Evolutionary conservation across 1,140 invertebrate species (phyloP).

Genomic region (Bombus huntii): DNA sequence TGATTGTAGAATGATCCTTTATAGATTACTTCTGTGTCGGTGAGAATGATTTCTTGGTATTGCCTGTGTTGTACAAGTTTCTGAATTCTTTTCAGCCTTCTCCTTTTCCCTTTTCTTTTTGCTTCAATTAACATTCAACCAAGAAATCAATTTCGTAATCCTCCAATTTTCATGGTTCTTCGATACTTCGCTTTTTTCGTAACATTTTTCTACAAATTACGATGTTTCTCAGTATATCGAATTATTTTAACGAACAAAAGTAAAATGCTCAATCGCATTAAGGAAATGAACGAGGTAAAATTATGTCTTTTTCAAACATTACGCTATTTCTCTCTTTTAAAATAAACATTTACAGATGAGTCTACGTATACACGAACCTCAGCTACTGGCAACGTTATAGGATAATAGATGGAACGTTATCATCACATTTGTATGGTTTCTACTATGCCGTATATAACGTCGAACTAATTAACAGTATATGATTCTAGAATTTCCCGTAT

Average conservation of each 20-base stretch:
- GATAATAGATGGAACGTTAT: too few species aligned
- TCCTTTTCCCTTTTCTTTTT: too few species aligned
- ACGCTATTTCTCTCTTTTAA: too few species aligned
- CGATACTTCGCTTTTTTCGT: too few species aligned
- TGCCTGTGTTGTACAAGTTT: neutral
- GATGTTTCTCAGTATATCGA: neutral
- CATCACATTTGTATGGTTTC: neutral
- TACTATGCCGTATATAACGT: neutral
- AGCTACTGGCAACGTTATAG: too few species aligned
- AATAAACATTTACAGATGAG: too few species aligned
- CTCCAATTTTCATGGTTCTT: neutral
- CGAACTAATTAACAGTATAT: neutral
- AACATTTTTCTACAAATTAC: too few species aligned
- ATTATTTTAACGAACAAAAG: neutral
- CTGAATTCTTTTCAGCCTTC: neutral
- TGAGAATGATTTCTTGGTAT: neutral
- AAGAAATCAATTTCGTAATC: neutral
- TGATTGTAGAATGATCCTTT: constrained; percentile 12
- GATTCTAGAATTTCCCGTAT: neutral
- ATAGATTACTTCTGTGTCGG: neutral
- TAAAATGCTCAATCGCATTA: too few species aligned
- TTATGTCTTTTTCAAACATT: too few species aligned
- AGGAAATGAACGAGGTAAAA: too few species aligned
- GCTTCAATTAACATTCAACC: too few species aligned
- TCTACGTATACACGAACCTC: too few species aligned